These are phyloP conservation scores for Coregonus suidteri DNA, from an alignment of 2,797 vertebrate species.

Conservation along the genomic window DNA sequence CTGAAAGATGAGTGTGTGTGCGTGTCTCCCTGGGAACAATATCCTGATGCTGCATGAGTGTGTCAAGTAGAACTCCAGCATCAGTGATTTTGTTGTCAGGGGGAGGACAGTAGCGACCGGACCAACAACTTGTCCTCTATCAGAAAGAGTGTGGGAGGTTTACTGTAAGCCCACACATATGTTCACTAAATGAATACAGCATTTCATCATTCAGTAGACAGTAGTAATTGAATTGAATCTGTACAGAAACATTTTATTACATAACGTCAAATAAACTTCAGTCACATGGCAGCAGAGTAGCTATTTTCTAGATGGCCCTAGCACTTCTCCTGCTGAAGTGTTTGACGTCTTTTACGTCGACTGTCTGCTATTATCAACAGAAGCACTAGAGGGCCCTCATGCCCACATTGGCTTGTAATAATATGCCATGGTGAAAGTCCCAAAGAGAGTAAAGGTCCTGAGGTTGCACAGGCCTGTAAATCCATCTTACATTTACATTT, in stretches of 20 bases:
- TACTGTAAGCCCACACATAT: too few species aligned
- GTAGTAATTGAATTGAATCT: too few species aligned
- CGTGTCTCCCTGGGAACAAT: slow-evolving; percentile 80
- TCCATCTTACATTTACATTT: too few species aligned
- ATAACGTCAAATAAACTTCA: neutral
- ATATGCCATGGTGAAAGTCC: neutral
- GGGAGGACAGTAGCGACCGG: slow-evolving; percentile 66
- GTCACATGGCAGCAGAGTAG: neutral
- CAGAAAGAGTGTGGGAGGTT: neutral
- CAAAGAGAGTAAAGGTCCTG: neutral
- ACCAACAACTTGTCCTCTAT: neutral
- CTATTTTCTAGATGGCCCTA: neutral
- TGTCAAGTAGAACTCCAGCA: slow-evolving; percentile 87
- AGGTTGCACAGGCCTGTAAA: neutral
- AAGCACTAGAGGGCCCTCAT: slow-evolving; percentile 31
- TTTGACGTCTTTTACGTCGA: neutral
- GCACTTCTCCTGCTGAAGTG: neutral
- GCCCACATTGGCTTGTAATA: neutral
- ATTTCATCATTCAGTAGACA: too few species aligned
- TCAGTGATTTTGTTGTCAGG: slow-evolving; percentile 94
- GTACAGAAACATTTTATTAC: neutral
- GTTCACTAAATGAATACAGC: too few species aligned
- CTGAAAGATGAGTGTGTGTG: slow-evolving; percentile 43
- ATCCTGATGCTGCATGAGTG: slow-evolving; percentile 90
- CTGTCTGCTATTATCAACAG: neutral